Evolutionary conservation across 2,797 vertebrate species (phyloP).

Genomic region (Ispidina lecontei): DNA sequence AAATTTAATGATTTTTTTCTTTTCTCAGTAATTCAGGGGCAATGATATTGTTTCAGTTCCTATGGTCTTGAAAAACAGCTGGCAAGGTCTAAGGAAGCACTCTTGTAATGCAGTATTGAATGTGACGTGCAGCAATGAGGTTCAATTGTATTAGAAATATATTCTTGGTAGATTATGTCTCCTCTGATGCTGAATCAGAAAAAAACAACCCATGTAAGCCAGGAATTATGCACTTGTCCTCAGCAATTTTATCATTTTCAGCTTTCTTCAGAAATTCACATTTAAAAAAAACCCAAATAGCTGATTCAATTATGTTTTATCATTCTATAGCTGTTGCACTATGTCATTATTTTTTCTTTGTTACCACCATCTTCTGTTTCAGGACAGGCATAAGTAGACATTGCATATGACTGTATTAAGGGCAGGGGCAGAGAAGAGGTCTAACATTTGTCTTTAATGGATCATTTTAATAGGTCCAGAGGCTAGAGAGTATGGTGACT

Average conservation of each 20-base stretch:
- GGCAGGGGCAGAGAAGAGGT: background rate
- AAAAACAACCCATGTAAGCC: background rate
- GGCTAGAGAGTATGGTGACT: background rate
- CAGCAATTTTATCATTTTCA: background rate
- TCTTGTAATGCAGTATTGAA: background rate
- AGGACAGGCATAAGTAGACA: background rate
- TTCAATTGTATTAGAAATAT: background rate
- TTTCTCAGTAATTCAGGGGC: background rate
- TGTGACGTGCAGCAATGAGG: background rate
- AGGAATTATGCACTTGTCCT: background rate
- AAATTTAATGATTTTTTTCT: background rate
- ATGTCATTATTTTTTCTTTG: background rate
- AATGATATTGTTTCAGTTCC: background rate
- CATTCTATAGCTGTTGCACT: background rate
- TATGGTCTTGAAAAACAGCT: background rate
- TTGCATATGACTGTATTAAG: background rate
- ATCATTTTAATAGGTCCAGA: background rate
- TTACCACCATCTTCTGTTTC: background rate
- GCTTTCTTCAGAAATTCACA: background rate
- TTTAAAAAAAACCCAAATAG: background rate
- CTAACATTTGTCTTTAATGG: background rate
- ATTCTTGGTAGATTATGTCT: background rate
- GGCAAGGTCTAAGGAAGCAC: background rate
- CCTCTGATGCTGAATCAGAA: background rate
- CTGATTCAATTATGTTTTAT: background rate